A percentile compares a stretch with the other conserved stretches of the same genome.
Conservation (phyloP, 2,888 invertebrate genomes). For the Willowsia nigromaculata region DNA sequence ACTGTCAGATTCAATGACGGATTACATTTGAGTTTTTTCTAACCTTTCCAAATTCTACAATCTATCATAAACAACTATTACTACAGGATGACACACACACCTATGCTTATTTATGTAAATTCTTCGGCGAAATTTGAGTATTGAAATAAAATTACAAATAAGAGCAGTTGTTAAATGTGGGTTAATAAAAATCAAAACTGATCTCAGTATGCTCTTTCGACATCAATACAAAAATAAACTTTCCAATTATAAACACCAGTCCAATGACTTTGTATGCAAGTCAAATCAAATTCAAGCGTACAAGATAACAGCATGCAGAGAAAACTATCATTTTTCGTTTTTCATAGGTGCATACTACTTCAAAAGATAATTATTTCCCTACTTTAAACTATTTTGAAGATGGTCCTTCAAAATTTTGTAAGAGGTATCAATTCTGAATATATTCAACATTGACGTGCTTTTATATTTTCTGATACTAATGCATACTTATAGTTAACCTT, state of each 20-base stretch:
- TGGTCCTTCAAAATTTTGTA: slow-evolving; percentile 38
- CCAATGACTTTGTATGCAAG: no score
- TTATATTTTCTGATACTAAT: no score
- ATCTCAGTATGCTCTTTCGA: background rate
- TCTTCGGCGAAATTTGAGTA: background rate
- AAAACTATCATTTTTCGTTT: no score
- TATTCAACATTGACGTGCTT: no score
- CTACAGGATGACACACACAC: background rate
- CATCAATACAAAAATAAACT: background rate
- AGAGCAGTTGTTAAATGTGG: slow-evolving; percentile 46
- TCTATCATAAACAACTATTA: no score
- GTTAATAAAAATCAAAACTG: slow-evolving; percentile 39
- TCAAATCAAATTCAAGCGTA: background rate
- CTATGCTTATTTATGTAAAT: background rate
- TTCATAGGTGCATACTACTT: no score
- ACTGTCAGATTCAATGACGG: no score
- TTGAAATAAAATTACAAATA: background rate
- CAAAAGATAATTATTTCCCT: no score
- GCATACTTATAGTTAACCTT: background rate
- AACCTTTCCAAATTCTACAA: no score
- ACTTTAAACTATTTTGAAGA: background rate
- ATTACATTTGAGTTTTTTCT: no score
- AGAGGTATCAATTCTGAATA: no score
- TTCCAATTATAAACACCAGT: no score
- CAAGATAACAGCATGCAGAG: background rate